Evolutionary conservation across 2,888 invertebrate species (phyloP).

Genomic region (Oithona nana): DNA sequence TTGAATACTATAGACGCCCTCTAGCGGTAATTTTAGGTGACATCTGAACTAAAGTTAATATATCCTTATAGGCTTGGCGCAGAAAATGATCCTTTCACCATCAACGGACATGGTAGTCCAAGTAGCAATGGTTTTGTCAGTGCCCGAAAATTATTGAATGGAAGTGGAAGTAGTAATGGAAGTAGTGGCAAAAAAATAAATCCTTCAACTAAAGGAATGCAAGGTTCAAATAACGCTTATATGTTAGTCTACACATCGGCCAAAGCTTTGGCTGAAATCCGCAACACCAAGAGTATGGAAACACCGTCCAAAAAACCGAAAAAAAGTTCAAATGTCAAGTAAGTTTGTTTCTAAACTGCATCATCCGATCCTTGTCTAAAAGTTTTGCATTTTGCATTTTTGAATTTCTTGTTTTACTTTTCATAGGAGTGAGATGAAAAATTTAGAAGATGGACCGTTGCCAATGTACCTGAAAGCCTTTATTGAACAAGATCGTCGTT

Average conservation of each 20-base stretch:
- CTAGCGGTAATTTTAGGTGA: too few relatives aligned
- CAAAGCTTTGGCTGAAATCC: conserved; percentile 15
- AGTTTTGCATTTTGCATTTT: too few relatives aligned
- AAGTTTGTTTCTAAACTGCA: too few relatives aligned
- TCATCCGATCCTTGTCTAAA: too few relatives aligned
- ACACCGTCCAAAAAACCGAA: not conserved
- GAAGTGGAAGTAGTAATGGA: conserved; percentile 29
- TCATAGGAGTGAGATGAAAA: not conserved
- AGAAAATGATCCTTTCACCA: conserved; percentile 29
- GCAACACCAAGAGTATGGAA: not conserved
- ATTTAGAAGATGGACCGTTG: not conserved
- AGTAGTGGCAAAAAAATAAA: too few relatives aligned
- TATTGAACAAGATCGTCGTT: conserved; percentile 5
- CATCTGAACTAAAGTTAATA: too few relatives aligned
- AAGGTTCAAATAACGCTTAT: conserved; percentile 39
- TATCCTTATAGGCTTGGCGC: conserved; percentile 28
- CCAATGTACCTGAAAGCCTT: not conserved
- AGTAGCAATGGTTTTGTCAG: not conserved
- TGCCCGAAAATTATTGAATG: conserved; percentile 25
- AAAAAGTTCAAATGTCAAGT: too few relatives aligned
- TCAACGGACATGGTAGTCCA: conserved; percentile 8
- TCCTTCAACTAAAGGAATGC: conserved; percentile 28
- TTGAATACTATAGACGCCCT: too few relatives aligned
- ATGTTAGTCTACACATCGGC: conserved; percentile 39
- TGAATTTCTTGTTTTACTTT: too few relatives aligned